Base-by-base conservation (phyloP, 2,797 vertebrate genomes). In the Siniperca scherzeri region DNA sequence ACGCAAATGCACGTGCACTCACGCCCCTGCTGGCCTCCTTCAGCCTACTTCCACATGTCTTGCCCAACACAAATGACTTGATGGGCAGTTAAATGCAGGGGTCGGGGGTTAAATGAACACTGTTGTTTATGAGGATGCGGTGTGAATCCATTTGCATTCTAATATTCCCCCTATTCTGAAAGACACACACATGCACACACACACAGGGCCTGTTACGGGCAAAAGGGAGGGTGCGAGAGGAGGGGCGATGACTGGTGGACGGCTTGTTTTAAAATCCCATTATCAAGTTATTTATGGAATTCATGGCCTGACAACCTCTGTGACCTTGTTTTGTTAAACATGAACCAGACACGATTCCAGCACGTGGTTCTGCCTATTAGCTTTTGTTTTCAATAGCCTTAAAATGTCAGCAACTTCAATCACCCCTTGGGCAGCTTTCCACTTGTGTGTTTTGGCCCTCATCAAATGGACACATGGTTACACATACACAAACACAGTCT, bases 281-380 rank as follows among this genome's bases (percentile, higher is more conserved):
- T 99, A 99, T 97, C 97, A 95, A 97, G 97, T 98, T 98, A 99
- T 99, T 99, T 98, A 98, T 98, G 97, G 97, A 97, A 97, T 98
- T 97, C 96, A 94, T 96, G 96, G 96, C 97, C 97, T 94, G 92
- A 59, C 97, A 97, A 99, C 97, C 97, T 96, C 93, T 75, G 82
- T 97, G 96, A 97, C 97, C 97, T 98, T 98, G 97, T 99, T 98
- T 98, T 98, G 98, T 99, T 99, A 98, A 99, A 99, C 98, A 99
- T 97, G 97, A 98, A 98, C 96, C 95, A 97, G 97, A 98, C 98
- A 98, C 96, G 96, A 97, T 97, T 97, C 96, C 95, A 93, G 96
- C 96, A 96, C 96, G 96, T 91, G 94, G 94, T 95, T 79, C 87
- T 94, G 96, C 96, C 96, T 96, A 97, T 96, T 96, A 96, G 95